These are phyloP conservation scores for Sylvilagus floridanus DNA, from an alignment of 2,797 vertebrate genomes.

Conservation along the genomic window DNA sequence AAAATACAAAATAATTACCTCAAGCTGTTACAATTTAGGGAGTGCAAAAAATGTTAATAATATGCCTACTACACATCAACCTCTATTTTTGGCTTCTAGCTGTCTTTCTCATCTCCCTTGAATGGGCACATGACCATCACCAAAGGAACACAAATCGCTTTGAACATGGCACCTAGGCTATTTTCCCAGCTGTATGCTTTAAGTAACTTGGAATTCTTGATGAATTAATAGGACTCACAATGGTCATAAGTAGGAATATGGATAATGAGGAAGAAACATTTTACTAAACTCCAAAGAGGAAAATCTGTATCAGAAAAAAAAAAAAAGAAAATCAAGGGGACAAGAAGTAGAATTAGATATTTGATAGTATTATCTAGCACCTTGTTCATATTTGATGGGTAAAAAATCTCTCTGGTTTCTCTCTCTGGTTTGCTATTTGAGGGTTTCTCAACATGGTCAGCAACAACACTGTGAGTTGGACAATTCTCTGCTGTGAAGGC, in stretches of 20 bases:
- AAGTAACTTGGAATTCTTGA: neutral
- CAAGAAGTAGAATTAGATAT: neutral
- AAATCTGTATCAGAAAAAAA: neutral
- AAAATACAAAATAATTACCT: neutral
- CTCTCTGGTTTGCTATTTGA: neutral
- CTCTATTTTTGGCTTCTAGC: neutral
- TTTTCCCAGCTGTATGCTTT: neutral
- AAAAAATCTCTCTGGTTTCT: neutral
- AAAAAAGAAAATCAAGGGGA: neutral
- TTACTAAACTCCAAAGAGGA: neutral
- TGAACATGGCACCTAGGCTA: neutral
- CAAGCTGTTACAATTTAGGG: neutral
- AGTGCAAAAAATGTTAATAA: neutral
- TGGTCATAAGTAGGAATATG: neutral
- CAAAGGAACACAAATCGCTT: neutral
- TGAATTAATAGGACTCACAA: neutral
- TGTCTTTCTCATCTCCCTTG: neutral
- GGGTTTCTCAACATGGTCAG: neutral
- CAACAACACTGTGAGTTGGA: neutral
- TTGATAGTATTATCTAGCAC: neutral
- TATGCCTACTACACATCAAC: neutral
- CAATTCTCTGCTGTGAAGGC: neutral
- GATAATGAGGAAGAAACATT: neutral
- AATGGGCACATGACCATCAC: neutral
- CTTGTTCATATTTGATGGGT: neutral